Conservation (phyloP, 1,140 invertebrate genomes). For the Ceratosolen solmsi region DNA sequence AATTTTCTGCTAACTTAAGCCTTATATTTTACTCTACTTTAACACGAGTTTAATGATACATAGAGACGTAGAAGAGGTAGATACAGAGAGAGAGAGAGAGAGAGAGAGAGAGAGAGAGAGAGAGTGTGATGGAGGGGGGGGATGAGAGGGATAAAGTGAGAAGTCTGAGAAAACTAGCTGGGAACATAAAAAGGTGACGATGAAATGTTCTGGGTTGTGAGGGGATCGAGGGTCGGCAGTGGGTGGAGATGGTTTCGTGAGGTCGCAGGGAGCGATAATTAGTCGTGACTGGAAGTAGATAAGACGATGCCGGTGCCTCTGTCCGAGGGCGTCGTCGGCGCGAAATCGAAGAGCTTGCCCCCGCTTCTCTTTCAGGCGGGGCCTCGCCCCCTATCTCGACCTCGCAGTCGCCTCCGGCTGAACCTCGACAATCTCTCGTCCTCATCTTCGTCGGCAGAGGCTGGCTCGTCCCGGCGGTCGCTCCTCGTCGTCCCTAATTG, state of each 20-base stretch:
- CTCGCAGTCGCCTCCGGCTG: slow-evolving; percentile 29
- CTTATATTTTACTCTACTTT: not conserved
- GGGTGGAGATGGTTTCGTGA: not conserved
- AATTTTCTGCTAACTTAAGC: too few relatives aligned
- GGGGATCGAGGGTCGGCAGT: not conserved
- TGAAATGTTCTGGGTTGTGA: not conserved
- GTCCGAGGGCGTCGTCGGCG: not conserved
- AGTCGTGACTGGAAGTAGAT: slow-evolving; percentile 46
- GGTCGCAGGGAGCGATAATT: slow-evolving; percentile 45
- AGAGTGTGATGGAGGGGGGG: not conserved
- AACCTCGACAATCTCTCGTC: not conserved
- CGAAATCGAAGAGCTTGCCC: slow-evolving; percentile 21
- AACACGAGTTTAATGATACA: not conserved
- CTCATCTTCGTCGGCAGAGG: not conserved
- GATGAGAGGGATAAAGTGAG: not conserved
- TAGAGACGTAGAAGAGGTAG: not conserved
- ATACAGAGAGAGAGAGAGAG: not conserved
- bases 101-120: not conserved
- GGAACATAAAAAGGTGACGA: not conserved
- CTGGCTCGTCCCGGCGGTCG: slow-evolving; percentile 21
- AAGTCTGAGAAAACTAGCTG: not conserved
- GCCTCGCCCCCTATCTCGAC: slow-evolving; percentile 21
- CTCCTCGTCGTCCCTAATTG: slow-evolving; percentile 71
- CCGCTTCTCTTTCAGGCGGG: slow-evolving; percentile 31
- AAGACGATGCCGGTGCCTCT: slow-evolving; percentile 19